A percentile compares a stretch with the other conserved stretches of the same genome.
phyloP scores from a whole-genome alignment of 92 coral and sea anemone genomes.

The Nematostella vectensis region DNA sequence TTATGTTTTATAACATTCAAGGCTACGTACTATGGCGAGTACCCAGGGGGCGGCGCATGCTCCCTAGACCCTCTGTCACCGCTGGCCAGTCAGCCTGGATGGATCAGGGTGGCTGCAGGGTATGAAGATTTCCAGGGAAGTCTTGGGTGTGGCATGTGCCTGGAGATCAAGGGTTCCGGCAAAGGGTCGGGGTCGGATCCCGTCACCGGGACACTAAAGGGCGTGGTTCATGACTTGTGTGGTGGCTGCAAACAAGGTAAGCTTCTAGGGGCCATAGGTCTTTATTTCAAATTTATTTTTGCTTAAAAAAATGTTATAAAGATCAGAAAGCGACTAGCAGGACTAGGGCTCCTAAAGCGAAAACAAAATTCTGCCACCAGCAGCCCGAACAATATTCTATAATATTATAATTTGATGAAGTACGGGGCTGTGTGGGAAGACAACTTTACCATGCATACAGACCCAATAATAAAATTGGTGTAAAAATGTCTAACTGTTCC shows the following conservation, averaged over 20 bases:
- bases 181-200: conserved; percentile 47
- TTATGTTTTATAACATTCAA: too few relatives aligned
- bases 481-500: too few relatives aligned
- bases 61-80: conserved; percentile 75
- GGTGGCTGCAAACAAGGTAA: conserved; percentile 67
- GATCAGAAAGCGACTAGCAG: too few relatives aligned
- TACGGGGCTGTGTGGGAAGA: too few relatives aligned
- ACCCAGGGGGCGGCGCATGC: conserved; percentile 82
- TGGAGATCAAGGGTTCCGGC: conserved; percentile 51
- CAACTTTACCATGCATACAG: too few relatives aligned
- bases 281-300: background rate
- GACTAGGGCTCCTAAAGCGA: too few relatives aligned
- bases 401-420: too few relatives aligned
- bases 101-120: conserved; percentile 71
- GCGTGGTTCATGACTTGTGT: conserved; percentile 53
- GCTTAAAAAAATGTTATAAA: too few relatives aligned
- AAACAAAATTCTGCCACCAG: too few relatives aligned
- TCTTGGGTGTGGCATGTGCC: conserved; percentile 79
- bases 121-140: conserved; percentile 38
- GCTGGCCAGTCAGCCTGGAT: conserved; percentile 56
- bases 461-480: too few relatives aligned
- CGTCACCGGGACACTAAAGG: conserved; percentile 41
- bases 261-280: background rate
- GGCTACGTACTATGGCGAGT: conserved; percentile 70
- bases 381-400: too few relatives aligned